Base-by-base conservation (phyloP, 2,113 vertebrate species). In the Psittacula cyanocephala region DNA sequence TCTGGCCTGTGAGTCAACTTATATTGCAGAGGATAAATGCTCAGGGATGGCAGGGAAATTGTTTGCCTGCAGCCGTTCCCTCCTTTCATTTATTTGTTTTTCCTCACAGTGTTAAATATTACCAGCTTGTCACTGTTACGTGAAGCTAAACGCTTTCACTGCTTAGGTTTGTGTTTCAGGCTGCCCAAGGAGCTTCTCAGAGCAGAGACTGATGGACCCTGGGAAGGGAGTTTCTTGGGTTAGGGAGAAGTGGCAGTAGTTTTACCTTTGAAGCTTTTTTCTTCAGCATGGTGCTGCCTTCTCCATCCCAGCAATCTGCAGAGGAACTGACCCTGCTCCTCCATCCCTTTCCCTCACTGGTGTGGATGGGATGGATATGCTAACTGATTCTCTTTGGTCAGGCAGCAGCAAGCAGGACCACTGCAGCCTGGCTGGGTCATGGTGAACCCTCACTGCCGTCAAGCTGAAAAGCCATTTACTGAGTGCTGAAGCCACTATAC, bases 71-170 rank as follows among this genome's bases (percentile, higher is more conserved):
- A 91, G 88, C 90, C 88, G 43, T 89, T 96, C 81, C 64, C 44
- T 91, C 46, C 75, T 80, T 93, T 90, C 65, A 20, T 83, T 84
- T 95, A 88, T 96, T 94, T 88, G 59, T 94, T 91, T 96, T 65
- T 91, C 57, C 91, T 94, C 55, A 11, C 17, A 3, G 25, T 63
- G 76, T 91, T 96, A 92, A 95, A 89, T 94, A 94, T 96, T 93
- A 89, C 41, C 76, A 63, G 63, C 52, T 91, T 89, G 75, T 70
- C 82, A 80, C 63, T 74, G 57, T 79, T 86, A 62, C 72, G 70
- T 70, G 86, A 47, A 65, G 37, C 35, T 91, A 57, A 81, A 63
- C 29, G 50, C 46, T 80, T 74, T 64, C 28, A 28, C 33, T 65
- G 37, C 75, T 77, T 67, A 89, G 59, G 53, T 93, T 75, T 89